phyloP scores from a whole-genome alignment of 2,113 vertebrate species.

The Thryonomys swinderianus region DNA sequence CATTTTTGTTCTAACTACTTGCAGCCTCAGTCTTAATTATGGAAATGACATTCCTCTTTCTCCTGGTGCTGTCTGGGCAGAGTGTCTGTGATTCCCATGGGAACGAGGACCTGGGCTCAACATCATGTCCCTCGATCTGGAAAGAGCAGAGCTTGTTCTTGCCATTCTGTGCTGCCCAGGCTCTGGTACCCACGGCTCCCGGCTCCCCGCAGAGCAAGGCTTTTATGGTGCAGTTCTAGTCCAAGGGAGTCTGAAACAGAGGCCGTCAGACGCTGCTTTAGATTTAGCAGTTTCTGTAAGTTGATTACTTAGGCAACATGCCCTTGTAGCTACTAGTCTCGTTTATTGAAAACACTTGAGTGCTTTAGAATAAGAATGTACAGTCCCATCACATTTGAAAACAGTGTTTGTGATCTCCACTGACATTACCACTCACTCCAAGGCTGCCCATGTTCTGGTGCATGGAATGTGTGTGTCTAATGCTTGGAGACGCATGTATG shows the following conservation, averaged over 20 bases:
- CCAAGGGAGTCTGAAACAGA: neutral
- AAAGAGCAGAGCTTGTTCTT: neutral
- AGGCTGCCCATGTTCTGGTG: neutral
- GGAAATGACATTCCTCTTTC: neutral
- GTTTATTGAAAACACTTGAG: neutral
- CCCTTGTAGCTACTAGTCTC: neutral
- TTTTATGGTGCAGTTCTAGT: fast-evolving
- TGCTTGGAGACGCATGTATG: neutral
- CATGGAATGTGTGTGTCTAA: neutral
- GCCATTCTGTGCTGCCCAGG: neutral
- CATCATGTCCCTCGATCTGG: neutral
- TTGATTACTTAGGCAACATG: neutral
- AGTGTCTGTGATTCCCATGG: neutral
- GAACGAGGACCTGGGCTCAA: neutral
- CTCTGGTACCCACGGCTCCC: neutral
- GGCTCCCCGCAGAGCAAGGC: neutral
- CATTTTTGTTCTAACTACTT: neutral
- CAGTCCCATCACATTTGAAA: neutral
- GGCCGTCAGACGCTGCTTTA: too few relatives aligned
- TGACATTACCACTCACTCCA: neutral
- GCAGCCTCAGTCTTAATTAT: neutral
- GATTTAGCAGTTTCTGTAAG: neutral
- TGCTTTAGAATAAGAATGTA: neutral
- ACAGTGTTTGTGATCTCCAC: neutral
- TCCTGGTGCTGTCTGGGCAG: neutral